Conservation (phyloP, 2,797 vertebrate genomes). For the Galaxias olidus region DNA sequence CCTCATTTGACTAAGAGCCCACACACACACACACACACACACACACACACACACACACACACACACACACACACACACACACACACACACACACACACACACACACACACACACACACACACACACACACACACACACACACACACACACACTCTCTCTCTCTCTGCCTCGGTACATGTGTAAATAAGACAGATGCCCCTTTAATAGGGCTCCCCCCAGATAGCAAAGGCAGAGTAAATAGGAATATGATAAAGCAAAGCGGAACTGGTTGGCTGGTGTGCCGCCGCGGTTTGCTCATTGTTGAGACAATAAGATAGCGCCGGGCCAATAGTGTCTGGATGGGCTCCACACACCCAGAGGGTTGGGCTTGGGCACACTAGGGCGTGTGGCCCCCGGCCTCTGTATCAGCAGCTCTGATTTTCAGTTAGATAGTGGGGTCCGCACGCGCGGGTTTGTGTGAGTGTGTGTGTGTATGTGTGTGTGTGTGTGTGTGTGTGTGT, state of each 20-base stretch:
- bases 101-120: not conserved
- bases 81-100: conserved; percentile 8
- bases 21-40: conserved; percentile 5
- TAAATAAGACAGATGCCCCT: conserved; percentile 56
- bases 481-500: conserved; percentile 15
- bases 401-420: conserved; percentile 72
- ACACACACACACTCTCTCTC: not conserved
- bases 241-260: conserved; percentile 62
- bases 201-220: conserved; percentile 57
- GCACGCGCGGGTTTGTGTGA: not conserved
- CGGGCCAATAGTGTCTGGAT: conserved; percentile 30
- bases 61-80: not conserved
- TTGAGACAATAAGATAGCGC: conserved; percentile 70
- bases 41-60: conserved; percentile 10
- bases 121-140: conserved; percentile 11
- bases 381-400: conserved; percentile 44
- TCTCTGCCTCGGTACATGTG: conserved; percentile 26
- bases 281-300: conserved; percentile 69
- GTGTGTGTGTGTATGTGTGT: conserved; percentile 17
- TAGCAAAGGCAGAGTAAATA: conserved; percentile 58
- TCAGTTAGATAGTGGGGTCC: conserved; percentile 74
- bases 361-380: conserved; percentile 30
- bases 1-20: conserved; percentile 27
- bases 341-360: conserved; percentile 50
- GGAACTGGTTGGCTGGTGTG: conserved; percentile 66